Evolutionary conservation across 2,888 invertebrate genomes (phyloP).

Genomic region (Poecilus cupreus): DNA sequence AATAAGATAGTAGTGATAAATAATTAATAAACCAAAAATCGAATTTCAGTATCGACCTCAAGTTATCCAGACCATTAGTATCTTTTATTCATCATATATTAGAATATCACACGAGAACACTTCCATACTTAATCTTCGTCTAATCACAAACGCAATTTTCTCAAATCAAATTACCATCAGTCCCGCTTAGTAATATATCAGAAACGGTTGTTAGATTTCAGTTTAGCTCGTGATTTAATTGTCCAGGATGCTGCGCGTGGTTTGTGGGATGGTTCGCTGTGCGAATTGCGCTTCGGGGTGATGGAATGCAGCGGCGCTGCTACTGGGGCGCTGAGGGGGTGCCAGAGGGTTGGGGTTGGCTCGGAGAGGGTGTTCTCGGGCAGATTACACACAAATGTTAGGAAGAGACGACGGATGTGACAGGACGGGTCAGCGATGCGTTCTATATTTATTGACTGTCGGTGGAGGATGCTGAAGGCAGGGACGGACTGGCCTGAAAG

Average conservation of each 20-base stretch:
- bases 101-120: too few relatives aligned
- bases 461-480: not conserved
- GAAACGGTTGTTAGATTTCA: not conserved
- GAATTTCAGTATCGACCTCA: too few relatives aligned
- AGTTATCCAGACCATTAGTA: not conserved
- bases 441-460: conserved; percentile 53
- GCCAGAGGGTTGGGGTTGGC: not conserved
- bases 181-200: not conserved
- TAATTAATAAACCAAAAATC: too few relatives aligned
- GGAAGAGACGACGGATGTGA: conserved; percentile 39
- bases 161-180: not conserved
- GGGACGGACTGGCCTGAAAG: not conserved
- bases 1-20: too few relatives aligned
- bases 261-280: not conserved
- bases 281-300: conserved; percentile 11
- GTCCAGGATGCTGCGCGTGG: not conserved
- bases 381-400: conserved; percentile 48
- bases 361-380: not conserved
- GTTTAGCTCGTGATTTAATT: conserved; percentile 22
- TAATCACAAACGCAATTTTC: not conserved
- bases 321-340: not conserved
- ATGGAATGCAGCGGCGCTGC: not conserved
- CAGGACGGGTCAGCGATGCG: conserved; percentile 43
- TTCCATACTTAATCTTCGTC: not conserved
- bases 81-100: not conserved